These are phyloP conservation scores for Ophion costatus DNA, from an alignment of 2,888 invertebrate genomes.

Conservation along the genomic window DNA sequence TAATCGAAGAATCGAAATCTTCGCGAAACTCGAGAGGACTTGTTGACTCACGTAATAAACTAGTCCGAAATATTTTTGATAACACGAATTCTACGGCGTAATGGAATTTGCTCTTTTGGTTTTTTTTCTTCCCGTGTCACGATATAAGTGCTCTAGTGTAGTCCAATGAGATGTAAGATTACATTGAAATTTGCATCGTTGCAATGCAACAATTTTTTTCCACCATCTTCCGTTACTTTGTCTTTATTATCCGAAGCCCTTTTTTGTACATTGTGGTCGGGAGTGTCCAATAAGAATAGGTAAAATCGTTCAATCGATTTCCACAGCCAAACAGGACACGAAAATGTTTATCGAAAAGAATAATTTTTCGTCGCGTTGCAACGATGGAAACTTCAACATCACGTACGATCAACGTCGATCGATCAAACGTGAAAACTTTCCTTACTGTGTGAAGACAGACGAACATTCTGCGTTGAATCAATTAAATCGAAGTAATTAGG, in stretches of 20 bases:
- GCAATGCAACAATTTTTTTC: background rate
- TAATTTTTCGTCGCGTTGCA: too few relatives aligned
- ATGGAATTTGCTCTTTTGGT: conserved; percentile 12
- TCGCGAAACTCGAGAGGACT: conserved; percentile 20
- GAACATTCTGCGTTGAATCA: background rate
- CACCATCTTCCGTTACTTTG: too few relatives aligned
- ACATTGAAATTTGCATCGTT: background rate
- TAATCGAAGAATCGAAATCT: conserved; percentile 10
- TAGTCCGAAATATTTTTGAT: conserved; percentile 64
- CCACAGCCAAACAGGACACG: too few relatives aligned
- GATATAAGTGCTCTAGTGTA: conserved; percentile 17
- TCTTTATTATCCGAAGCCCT: too few relatives aligned
- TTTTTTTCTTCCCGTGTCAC: conserved; percentile 24
- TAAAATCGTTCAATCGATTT: too few relatives aligned
- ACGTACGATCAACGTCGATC: too few relatives aligned
- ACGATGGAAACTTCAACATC: too few relatives aligned
- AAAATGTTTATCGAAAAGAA: too few relatives aligned
- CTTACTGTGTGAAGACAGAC: background rate
- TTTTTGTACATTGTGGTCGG: too few relatives aligned
- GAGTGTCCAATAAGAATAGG: too few relatives aligned
- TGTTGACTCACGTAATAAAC: conserved; percentile 41
- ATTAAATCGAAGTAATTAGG: background rate
- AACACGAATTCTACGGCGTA: conserved; percentile 47
- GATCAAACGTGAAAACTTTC: background rate
- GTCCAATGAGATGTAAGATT: conserved; percentile 26